These are phyloP conservation scores for Rhingia rostrata DNA, from an alignment of 2,888 invertebrate species.

Conservation along the genomic window DNA sequence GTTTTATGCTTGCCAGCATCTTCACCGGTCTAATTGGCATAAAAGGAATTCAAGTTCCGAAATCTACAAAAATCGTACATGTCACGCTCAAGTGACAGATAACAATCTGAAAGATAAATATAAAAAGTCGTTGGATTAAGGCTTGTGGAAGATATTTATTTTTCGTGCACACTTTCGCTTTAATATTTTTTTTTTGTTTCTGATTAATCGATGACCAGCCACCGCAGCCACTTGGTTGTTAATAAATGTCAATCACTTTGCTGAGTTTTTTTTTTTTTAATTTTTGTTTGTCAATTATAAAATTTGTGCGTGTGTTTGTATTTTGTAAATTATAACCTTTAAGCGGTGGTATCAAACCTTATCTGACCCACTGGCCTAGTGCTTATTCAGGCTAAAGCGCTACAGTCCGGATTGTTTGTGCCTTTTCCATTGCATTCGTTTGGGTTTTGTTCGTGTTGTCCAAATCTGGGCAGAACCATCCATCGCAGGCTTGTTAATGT, in stretches of 20 bases:
- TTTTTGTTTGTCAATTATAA: slow-evolving; percentile 31
- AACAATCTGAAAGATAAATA: slow-evolving; percentile 29
- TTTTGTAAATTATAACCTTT: slow-evolving; percentile 7
- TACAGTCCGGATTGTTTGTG: not conserved
- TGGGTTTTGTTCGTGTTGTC: not conserved
- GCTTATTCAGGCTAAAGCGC: not conserved
- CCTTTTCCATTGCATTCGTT: not conserved
- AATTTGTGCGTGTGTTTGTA: not conserved
- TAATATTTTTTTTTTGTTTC: slow-evolving; percentile 27
- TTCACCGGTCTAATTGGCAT: slow-evolving; percentile 26
- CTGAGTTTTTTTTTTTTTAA: not conserved
- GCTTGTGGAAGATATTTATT: not conserved
- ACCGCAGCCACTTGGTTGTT: slow-evolving; percentile 16
- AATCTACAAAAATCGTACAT: slow-evolving; percentile 14
- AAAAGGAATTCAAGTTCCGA: slow-evolving; percentile 9
- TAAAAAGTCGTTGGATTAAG: slow-evolving; percentile 9
- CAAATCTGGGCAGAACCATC: not conserved
- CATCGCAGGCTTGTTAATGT: slow-evolving; percentile 6
- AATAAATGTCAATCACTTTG: slow-evolving; percentile 34
- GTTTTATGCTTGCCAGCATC: slow-evolving; percentile 23
- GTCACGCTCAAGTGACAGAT: slow-evolving; percentile 46
- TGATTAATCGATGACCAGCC: slow-evolving; percentile 41
- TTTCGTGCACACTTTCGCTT: slow-evolving; percentile 11
- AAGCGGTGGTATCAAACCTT: slow-evolving; percentile 21
- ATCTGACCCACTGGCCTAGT: slow-evolving; percentile 9